Percentiles rank a stretch among this genome's conserved stretches.
Evolutionary conservation across 2,113 vertebrate genomes (phyloP).

Genomic region (Prionailurus viverrinus): DNA sequence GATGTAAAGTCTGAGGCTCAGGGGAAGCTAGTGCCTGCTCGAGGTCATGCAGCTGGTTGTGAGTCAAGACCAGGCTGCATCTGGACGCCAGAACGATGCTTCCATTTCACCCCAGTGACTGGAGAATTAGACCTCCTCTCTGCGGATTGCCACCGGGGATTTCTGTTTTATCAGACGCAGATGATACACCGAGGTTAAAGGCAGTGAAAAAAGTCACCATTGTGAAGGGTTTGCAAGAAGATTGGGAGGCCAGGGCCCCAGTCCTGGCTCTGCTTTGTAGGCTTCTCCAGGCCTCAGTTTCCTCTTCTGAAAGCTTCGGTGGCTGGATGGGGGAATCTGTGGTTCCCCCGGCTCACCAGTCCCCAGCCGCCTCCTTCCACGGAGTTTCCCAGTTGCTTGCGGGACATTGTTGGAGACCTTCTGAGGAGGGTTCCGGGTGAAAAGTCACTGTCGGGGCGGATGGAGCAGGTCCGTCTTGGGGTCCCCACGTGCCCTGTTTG

Average conservation of each 20-base stretch:
- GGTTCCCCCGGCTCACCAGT: too few relatives aligned
- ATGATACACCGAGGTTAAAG: not conserved
- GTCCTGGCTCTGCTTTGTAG: not conserved
- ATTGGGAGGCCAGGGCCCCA: not conserved
- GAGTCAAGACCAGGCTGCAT: not conserved
- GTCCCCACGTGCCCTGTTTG: not conserved
- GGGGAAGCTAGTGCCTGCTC: not conserved
- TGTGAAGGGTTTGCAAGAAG: not conserved
- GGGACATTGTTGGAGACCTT: not conserved
- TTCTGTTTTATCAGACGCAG: not conserved
- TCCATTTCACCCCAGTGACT: too few relatives aligned
- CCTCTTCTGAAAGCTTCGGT: not conserved
- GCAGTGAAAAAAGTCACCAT: fast-evolving
- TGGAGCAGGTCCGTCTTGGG: not conserved
- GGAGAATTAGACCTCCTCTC: not conserved
- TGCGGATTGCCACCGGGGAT: fast-evolving
- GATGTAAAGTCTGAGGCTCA: not conserved
- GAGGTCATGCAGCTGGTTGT: not conserved
- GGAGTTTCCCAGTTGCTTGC: not conserved
- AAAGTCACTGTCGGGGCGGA: not conserved
- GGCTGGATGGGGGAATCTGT: not conserved
- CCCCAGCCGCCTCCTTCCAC: not conserved
- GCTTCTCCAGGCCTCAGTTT: not conserved
- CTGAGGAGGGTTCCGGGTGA: not conserved
- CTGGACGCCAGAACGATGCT: fast-evolving